Conservation (phyloP, 2,113 vertebrate species). For the Thalassoma bifasciatum region DNA sequence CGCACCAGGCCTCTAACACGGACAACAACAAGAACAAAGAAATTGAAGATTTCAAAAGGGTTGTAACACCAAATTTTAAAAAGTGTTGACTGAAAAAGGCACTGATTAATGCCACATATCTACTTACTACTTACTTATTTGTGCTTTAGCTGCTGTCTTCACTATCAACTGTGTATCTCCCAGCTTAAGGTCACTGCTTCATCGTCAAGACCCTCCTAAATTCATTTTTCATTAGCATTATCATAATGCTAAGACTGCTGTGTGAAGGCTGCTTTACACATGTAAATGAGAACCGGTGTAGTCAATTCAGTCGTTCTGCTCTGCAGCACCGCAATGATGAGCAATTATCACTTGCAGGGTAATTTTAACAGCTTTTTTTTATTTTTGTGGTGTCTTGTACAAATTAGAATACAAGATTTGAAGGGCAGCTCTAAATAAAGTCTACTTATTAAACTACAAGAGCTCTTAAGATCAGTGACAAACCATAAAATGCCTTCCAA, state of each 20-base stretch:
- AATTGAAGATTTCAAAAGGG: too few relatives aligned
- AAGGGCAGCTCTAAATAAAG: not conserved
- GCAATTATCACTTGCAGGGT: slow-evolving; percentile 49
- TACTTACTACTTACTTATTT: not conserved
- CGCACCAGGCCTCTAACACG: too few relatives aligned
- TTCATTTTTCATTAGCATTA: slow-evolving; percentile 49
- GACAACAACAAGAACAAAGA: too few relatives aligned
- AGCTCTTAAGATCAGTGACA: not conserved
- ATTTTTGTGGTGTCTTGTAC: slow-evolving; percentile 6
- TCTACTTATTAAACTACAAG: not conserved
- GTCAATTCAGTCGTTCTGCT: slow-evolving; percentile 49
- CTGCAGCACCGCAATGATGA: slow-evolving; percentile 46
- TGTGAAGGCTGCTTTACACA: slow-evolving; percentile 42
- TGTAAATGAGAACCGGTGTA: slow-evolving; percentile 56
- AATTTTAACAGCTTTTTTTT: slow-evolving; percentile 20
- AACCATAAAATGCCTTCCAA: too few relatives aligned
- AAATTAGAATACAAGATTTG: slow-evolving; percentile 14
- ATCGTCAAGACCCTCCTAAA: slow-evolving; percentile 8
- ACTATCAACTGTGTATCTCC: not conserved
- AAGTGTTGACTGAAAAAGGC: not conserved
- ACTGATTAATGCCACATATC: not conserved
- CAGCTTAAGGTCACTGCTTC: slow-evolving; percentile 9
- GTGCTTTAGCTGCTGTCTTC: not conserved
- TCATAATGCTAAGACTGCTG: slow-evolving; percentile 35
- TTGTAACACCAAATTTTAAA: too few relatives aligned